A percentile compares a stretch with the other conserved stretches of the same genome.
phyloP scores from a whole-genome alignment of 35 echinoderm and acorn worm species.

The Hemicentrotus pulcherrimus region DNA sequence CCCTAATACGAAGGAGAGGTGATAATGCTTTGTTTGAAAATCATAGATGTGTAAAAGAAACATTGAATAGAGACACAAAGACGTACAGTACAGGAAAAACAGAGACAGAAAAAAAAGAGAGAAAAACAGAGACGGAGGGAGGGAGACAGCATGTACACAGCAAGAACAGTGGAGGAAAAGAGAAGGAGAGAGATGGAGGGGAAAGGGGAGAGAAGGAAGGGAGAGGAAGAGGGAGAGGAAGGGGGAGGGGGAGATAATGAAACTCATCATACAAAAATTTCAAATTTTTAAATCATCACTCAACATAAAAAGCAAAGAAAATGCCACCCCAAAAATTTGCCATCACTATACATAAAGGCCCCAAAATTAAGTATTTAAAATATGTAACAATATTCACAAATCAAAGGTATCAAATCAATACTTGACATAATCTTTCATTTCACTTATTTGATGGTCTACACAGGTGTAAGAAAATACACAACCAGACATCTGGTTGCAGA shows the following conservation, averaged over 20 bases:
- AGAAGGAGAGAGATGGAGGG: not conserved
- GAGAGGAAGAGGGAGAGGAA: no score
- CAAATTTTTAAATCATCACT: not conserved
- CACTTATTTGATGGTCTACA: no score
- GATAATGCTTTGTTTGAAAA: not conserved
- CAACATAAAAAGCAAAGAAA: not conserved
- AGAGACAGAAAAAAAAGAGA: not conserved
- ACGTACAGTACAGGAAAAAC: constrained; percentile 6
- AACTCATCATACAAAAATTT: not conserved
- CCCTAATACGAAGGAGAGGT: not conserved
- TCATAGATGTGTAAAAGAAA: not conserved
- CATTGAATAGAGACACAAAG: not conserved
- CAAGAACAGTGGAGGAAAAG: not conserved
- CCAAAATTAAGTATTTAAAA: no score
- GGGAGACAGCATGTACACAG: not conserved
- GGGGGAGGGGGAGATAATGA: no score
- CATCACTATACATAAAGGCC: no score
- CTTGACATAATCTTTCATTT: no score
- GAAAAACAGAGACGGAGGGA: not conserved
- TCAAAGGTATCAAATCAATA: no score
- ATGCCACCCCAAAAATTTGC: no score
- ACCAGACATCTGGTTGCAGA: no score
- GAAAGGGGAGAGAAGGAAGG: not conserved
- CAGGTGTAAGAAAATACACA: no score
- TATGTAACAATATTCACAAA: no score